Evolutionary conservation across 2,888 invertebrate species (phyloP), one percentile per base, ranked within the genome.

Genomic region (Drosophila percnosoma): DNA sequence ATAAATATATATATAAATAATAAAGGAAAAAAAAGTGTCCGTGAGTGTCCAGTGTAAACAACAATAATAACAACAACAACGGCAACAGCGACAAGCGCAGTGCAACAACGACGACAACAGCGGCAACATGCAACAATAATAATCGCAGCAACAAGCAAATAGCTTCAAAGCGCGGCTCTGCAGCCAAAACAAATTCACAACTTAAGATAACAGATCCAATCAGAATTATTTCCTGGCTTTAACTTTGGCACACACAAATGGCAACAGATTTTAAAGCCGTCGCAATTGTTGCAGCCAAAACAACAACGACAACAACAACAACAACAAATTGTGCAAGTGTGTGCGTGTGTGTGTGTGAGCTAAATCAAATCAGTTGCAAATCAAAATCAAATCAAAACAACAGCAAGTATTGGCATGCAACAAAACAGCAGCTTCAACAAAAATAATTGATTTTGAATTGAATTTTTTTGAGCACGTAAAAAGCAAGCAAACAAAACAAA

Each of bases 381-480:
- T 42, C 45, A 45, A 11, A 42, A 21, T 42, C 45, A 45, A 45
- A 45, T 24, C 54, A 36, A 59, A 65, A 29, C 69, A 72, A 72
- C 75, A 83, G 81, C 81, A 45, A 45, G 24, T 45, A 45, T 45
- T 45, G 81, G 83, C 60, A 81, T 68, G 7, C 59, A 72, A 57
- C 27, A 53, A 55, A 54, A 38, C 24, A 53, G 21, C 34, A 67
- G n/a, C n/a, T 33, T 4, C 18, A 48, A 55, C 15, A 38, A 21
- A 27, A 76, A 54, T 63, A 71, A 63, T 73, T 68, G 40, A 75
- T 45, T 45, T 45, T 24, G 45, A 45, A 45, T 55, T 72, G 85
- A 42, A 87, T 83, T 83, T 83, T 83, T 83, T 83, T 83, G 87
- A 75, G 83, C 83, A 83, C 83, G 83, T 87, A 87, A 77, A 82